These are phyloP conservation scores for Megalurothrips usitatus DNA, from an alignment of 2,888 invertebrate species.

Conservation along the genomic window DNA sequence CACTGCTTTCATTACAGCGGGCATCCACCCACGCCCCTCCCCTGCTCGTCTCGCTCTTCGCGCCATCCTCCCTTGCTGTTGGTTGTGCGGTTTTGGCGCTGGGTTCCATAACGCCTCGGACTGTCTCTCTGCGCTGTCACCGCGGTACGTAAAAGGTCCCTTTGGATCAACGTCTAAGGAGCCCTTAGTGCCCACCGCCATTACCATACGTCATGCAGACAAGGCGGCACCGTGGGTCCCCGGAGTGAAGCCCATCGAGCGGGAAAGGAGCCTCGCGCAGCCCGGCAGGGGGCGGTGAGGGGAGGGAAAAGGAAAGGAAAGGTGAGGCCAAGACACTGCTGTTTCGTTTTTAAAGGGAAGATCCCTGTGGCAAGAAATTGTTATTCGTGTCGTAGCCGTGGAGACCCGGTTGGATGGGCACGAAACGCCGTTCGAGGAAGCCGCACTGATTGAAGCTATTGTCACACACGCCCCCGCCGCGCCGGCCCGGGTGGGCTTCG, in stretches of 20 bases:
- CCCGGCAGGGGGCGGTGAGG: neutral
- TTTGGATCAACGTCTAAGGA: neutral
- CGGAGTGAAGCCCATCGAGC: neutral
- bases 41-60: neutral
- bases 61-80: neutral
- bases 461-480: neutral
- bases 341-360: neutral
- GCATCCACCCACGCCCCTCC: neutral
- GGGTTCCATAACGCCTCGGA: no score
- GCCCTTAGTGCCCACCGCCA: constrained; percentile 3
- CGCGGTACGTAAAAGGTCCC: neutral
- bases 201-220: constrained; percentile 3
- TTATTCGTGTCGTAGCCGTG: constrained; percentile 11
- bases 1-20: neutral
- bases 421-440: neutral
- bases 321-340: neutral
- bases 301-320: neutral
- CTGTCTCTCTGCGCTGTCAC: neutral
- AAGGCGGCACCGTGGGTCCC: neutral
- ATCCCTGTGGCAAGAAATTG: neutral
- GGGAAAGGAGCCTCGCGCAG: neutral
- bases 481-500: neutral
- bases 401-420: neutral
- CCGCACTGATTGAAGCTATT: constrained; percentile 9
- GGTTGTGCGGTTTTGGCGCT: no score